Percentiles rank a stretch among this genome's conserved stretches.
These are phyloP conservation scores for Dendropsophus ebraccatus DNA, from an alignment of 2,113 vertebrate species.

Conservation along the genomic window DNA sequence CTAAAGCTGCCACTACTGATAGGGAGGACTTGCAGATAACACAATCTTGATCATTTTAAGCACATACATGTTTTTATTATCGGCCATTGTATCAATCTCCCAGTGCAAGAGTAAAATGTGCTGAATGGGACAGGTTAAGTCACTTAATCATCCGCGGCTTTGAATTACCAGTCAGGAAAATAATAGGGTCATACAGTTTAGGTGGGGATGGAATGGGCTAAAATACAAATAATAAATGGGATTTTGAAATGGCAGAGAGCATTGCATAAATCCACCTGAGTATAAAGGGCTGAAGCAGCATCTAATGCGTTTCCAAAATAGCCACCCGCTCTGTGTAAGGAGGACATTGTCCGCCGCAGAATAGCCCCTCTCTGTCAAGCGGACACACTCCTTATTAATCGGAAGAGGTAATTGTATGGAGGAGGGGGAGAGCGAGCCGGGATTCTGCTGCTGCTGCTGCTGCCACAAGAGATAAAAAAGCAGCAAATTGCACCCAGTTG, in stretches of 20 bases:
- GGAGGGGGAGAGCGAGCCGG: slow-evolving; percentile 36
- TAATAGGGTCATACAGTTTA: background rate
- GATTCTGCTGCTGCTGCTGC: slow-evolving; percentile 50
- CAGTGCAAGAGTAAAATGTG: slow-evolving; percentile 31
- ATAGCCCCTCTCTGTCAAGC: slow-evolving; percentile 57
- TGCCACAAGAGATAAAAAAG: slow-evolving; percentile 60
- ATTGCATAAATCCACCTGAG: slow-evolving; percentile 53
- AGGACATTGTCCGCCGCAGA: slow-evolving; percentile 57
- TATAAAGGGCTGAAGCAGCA: slow-evolving; percentile 61
- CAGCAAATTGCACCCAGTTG: slow-evolving; percentile 56
- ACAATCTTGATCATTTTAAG: slow-evolving; percentile 34
- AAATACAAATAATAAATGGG: slow-evolving; percentile 46
- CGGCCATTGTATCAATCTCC: slow-evolving; percentile 49
- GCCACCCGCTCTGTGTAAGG: slow-evolving; percentile 57
- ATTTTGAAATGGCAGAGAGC: slow-evolving; percentile 51
- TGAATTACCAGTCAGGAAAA: slow-evolving; percentile 42
- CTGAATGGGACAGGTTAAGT: slow-evolving; percentile 53
- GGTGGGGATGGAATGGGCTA: background rate
- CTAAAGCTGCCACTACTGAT: slow-evolving; percentile 18
- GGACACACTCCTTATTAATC: slow-evolving; percentile 59
- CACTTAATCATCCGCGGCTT: slow-evolving; percentile 41
- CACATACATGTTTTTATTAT: slow-evolving; percentile 48
- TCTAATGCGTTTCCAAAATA: slow-evolving; percentile 58
- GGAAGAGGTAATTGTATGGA: slow-evolving; percentile 57
- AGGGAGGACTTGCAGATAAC: slow-evolving; percentile 3